phyloP scores from a whole-genome alignment of 2,888 invertebrate species.

The Diadegma fenestrale region DNA sequence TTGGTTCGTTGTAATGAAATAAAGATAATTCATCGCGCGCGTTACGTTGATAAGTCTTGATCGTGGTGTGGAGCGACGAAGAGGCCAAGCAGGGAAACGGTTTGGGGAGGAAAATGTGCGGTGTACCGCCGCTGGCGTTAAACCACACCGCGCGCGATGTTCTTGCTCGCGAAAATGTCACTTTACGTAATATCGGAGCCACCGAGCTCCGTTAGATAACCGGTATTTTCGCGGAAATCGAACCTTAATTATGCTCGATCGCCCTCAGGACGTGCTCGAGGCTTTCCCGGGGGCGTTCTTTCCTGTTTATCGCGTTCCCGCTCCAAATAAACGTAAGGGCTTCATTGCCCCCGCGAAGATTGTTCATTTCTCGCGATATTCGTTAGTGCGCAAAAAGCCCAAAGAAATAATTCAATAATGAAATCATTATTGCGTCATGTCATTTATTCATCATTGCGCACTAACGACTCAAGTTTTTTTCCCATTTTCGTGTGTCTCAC shows the following conservation, averaged over 20 bases:
- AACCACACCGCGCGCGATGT: conserved; percentile 36
- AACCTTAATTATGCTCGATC: conserved; percentile 65
- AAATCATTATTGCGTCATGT: background rate
- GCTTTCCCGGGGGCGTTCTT: conserved; percentile 59
- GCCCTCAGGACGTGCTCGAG: conserved; percentile 72
- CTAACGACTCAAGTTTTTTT: background rate
- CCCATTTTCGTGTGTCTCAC: background rate
- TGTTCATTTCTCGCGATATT: background rate
- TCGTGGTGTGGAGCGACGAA: conserved; percentile 1
- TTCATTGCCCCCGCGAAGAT: conserved; percentile 1
- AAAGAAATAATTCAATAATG: background rate
- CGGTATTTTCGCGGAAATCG: conserved; percentile 76
- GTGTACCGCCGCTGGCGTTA: conserved; percentile 49
- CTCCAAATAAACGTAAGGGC: conserved; percentile 1
- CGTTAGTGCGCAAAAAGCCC: background rate
- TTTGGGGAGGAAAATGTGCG: conserved; percentile 43
- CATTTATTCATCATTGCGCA: background rate
- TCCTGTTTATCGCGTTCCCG: background rate
- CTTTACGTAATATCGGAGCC: conserved; percentile 76
- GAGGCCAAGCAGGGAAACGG: background rate
- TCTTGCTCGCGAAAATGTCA: conserved; percentile 78
- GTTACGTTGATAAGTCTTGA: conserved; percentile 36
- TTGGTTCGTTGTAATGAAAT: conserved; percentile 19
- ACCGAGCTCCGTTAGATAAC: conserved; percentile 75
- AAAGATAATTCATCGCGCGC: conserved; percentile 48